These are phyloP conservation scores for Hormaphis cornu DNA, from an alignment of 1,140 invertebrate genomes.

Conservation along the genomic window DNA sequence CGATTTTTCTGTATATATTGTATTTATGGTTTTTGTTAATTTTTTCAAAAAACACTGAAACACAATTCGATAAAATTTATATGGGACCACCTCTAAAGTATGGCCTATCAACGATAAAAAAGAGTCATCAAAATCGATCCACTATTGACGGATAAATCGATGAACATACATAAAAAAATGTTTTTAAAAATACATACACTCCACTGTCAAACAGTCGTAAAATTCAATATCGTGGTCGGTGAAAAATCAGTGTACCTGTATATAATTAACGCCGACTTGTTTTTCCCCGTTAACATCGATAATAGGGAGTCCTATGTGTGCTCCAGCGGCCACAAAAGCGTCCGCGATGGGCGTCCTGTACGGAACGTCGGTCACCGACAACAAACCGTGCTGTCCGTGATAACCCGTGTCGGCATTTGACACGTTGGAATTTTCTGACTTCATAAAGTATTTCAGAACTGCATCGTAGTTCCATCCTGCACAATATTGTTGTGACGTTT, in stretches of 20 bases:
- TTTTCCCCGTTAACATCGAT: conserved; percentile 51
- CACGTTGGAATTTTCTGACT: conserved; percentile 41
- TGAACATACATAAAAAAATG: too few species aligned
- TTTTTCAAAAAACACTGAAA: too few species aligned
- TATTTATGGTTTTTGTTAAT: too few species aligned
- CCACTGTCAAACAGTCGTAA: not conserved
- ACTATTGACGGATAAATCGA: too few species aligned
- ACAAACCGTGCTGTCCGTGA: conserved; percentile 52
- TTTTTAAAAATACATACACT: too few species aligned
- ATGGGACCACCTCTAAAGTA: too few species aligned
- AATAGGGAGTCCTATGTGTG: conserved; percentile 48
- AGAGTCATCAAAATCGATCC: too few species aligned
- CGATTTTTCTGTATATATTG: too few species aligned
- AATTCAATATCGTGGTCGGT: not conserved
- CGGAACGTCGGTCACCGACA: conserved; percentile 56
- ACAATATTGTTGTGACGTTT: too few species aligned
- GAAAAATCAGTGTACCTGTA: too few species aligned
- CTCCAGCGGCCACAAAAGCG: conserved; percentile 49
- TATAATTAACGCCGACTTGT: conserved; percentile 55
- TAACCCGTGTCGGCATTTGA: not conserved
- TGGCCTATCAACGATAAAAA: too few species aligned
- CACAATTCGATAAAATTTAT: too few species aligned
- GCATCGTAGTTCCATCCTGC: conserved; percentile 47
- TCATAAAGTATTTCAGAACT: conserved; percentile 48
- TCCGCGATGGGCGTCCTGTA: conserved; percentile 50